Evolutionary conservation across 2,113 vertebrate species (phyloP).

Genomic region (Megaceryle torquata): DNA sequence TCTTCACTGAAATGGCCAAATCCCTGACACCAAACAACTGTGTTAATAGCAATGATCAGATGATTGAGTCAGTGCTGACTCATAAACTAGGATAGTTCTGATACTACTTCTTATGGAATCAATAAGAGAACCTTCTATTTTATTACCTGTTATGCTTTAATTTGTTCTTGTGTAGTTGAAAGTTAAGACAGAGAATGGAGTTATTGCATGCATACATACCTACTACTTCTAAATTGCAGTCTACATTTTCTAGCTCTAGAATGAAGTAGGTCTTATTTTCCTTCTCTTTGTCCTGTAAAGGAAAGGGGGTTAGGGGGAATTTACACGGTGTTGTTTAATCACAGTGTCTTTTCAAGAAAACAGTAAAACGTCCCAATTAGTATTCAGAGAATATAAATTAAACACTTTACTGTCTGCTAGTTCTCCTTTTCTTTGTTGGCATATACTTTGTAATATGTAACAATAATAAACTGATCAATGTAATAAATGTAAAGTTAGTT

Average conservation of each 20-base stretch:
- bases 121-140: not conserved
- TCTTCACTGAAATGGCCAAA: not conserved
- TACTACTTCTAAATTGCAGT: not conserved
- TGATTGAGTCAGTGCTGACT: not conserved
- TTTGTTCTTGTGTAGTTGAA: not conserved
- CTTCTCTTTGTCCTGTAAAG: not conserved
- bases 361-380: not conserved
- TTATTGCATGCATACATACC: not conserved
- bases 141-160: not conserved
- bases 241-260: not conserved
- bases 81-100: not conserved
- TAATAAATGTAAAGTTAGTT: not conserved
- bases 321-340: not conserved
- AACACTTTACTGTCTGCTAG: not conserved
- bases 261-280: not conserved
- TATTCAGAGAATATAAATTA: not conserved
- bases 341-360: not conserved
- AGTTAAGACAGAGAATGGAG: not conserved
- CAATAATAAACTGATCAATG: not conserved
- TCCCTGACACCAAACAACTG: not conserved
- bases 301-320: rapidly evolving
- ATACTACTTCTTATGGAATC: not conserved
- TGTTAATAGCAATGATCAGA: not conserved
- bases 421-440: not conserved
- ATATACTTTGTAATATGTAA: not conserved